Percentiles rank a stretch among this genome's conserved stretches.
phyloP scores from a whole-genome alignment of 2,888 invertebrate species.

The Apodemia hepburni region DNA sequence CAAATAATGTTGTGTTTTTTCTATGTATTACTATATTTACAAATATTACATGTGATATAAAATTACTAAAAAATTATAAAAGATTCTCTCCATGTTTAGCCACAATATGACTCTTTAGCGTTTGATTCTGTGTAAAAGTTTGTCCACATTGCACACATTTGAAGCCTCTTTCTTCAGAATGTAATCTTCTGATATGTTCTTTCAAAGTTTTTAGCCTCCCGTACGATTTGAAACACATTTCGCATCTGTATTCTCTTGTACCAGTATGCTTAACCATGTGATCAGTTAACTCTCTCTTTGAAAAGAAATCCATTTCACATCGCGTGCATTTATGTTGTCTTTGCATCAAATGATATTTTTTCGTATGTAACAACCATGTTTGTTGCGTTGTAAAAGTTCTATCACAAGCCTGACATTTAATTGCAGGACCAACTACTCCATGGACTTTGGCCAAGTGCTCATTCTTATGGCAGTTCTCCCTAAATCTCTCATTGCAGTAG shows the following conservation, averaged over 20 bases:
- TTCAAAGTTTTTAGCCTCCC: constrained; percentile 45
- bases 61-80: background rate
- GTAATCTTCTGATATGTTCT: constrained; percentile 43
- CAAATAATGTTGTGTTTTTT: too few relatives aligned
- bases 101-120: constrained; percentile 40
- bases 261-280: constrained; percentile 58
- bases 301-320: constrained; percentile 55
- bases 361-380: constrained; percentile 41
- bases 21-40: too few relatives aligned
- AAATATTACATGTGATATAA: background rate
- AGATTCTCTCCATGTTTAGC: constrained; percentile 26
- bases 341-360: constrained; percentile 52
- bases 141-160: constrained; percentile 40
- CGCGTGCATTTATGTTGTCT: constrained; percentile 50
- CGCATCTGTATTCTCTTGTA: constrained; percentile 55
- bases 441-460: constrained; percentile 45
- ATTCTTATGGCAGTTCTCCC: constrained; percentile 38
- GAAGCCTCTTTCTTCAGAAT: constrained; percentile 35
- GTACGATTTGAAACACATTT: constrained; percentile 48
- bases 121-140: constrained; percentile 48
- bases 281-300: constrained; percentile 34
- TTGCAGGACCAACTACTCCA: constrained; percentile 35
- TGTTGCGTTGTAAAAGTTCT: constrained; percentile 38
- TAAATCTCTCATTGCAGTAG: constrained; percentile 45
- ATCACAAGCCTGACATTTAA: constrained; percentile 46